Evolutionary conservation across 2,888 invertebrate species (phyloP).

Genomic region (Acrocera orbiculus): DNA sequence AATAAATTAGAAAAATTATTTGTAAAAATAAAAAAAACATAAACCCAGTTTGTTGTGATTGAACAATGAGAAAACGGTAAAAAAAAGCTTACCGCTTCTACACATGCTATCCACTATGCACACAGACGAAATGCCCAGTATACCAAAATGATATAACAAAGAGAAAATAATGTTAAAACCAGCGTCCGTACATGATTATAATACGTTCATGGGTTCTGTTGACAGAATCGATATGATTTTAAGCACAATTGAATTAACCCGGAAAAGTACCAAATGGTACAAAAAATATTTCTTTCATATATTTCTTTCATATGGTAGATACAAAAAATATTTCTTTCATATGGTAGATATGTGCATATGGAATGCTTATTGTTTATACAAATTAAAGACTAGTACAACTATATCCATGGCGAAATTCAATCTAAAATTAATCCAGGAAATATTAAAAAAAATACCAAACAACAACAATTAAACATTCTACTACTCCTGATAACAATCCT

Average conservation of each 20-base stretch:
- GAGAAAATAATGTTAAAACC: background rate
- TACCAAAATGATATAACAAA: background rate
- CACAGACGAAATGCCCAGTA: background rate
- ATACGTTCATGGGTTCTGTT: background rate
- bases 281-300: conserved; percentile 1
- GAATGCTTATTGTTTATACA: background rate
- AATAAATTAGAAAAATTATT: too few species aligned
- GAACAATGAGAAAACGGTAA: too few species aligned
- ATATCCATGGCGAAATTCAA: background rate
- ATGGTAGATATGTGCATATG: background rate
- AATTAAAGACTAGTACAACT: background rate
- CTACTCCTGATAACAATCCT: too few species aligned
- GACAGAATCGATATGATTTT: background rate
- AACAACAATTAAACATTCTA: too few species aligned
- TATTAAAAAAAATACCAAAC: background rate
- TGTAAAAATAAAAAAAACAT: too few species aligned
- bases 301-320: too few species aligned
- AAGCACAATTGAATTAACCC: background rate
- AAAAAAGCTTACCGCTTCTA: too few species aligned
- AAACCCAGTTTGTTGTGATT: too few species aligned
- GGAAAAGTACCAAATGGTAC: background rate
- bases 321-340: too few species aligned
- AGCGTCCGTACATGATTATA: background rate
- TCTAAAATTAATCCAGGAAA: background rate
- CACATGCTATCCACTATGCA: background rate